Evolutionary conservation across 2,888 invertebrate genomes (phyloP), one percentile per base, ranked within the genome.

Genomic region (Apomyelois bistriatella): DNA sequence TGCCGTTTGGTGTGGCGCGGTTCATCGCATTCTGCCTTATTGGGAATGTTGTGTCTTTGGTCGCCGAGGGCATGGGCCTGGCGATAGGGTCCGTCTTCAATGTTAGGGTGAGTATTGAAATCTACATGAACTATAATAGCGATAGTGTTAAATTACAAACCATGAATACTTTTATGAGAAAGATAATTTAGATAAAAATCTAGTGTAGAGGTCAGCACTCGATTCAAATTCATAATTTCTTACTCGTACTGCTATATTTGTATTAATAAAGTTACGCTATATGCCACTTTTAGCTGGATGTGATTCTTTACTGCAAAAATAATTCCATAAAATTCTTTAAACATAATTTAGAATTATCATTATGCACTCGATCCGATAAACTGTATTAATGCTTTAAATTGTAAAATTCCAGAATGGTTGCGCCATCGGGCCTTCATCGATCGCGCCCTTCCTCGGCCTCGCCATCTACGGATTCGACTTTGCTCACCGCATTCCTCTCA

Each of bases 61-160:
- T 94, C 0, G 93, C 95, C 13, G 96, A 96, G 74, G 95, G 95
- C 32, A 91, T 96, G 74, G 96, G 96, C 0, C 72, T 96, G 56
- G 92, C 95, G 0, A 95, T 96, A 64, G 96, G 96, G 50, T 92
- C 94, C 2, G 81, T 93, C 8, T 94, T 94, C 61, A 93, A 88
- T 70, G 90, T 94, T 53, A 91, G 92, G 62, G 94, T 94, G 70
- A 90, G 91, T 84, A 55, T 32, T 51, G 48, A 22, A 22, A 22
- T 22, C 22, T 22, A 22, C 5, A 3, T 5, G 22, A 22, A 22
- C 32, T 32, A 9, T 32, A 32, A n/a, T n/a, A n/a, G n/a, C n/a
- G n/a, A n/a, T n/a, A n/a, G n/a, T n/a, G n/a, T n/a, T n/a, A n/a
- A n/a, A n/a, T n/a, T n/a, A n/a, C n/a, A n/a, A n/a, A n/a, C n/a